Evolutionary conservation across 2,888 invertebrate species (phyloP).

Genomic region (Idaea aversata): DNA sequence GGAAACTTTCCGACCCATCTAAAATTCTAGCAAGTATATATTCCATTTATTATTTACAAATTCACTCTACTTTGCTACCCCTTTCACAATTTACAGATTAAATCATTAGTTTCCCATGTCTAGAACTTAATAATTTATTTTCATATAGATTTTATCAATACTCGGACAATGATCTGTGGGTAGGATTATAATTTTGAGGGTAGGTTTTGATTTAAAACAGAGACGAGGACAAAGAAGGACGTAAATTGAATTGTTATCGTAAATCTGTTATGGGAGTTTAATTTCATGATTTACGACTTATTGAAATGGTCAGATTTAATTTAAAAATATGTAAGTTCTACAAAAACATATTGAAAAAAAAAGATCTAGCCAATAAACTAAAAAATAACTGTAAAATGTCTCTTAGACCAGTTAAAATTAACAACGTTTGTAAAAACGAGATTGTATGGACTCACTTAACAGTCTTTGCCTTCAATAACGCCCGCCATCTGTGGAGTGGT

Average conservation of each 20-base stretch:
- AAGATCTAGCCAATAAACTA: too few relatives aligned
- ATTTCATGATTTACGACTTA: conserved; percentile 8
- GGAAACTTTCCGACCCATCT: background rate
- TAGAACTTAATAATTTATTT: conserved; percentile 41
- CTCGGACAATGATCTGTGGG: conserved; percentile 49
- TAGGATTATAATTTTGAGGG: conserved; percentile 46
- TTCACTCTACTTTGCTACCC: background rate
- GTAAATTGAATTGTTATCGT: conserved; percentile 37
- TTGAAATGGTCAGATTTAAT: background rate
- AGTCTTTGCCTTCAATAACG: too few relatives aligned
- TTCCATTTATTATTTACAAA: conserved; percentile 12
- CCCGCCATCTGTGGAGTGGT: too few relatives aligned
- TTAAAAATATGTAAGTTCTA: background rate
- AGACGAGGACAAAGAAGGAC: conserved; percentile 47
- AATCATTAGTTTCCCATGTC: conserved; percentile 41
- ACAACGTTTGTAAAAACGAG: too few relatives aligned
- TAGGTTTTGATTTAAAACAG: conserved; percentile 68
- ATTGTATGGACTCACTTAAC: too few relatives aligned
- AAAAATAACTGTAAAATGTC: too few relatives aligned
- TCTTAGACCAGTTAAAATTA: too few relatives aligned
- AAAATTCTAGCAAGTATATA: conserved; percentile 11
- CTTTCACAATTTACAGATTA: background rate
- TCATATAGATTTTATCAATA: conserved; percentile 54
- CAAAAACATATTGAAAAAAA: too few relatives aligned
- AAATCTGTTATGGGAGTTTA: conserved; percentile 26